Evolutionary conservation across 2,888 invertebrate genomes (phyloP).

Genomic region (Microchrysa polita): DNA sequence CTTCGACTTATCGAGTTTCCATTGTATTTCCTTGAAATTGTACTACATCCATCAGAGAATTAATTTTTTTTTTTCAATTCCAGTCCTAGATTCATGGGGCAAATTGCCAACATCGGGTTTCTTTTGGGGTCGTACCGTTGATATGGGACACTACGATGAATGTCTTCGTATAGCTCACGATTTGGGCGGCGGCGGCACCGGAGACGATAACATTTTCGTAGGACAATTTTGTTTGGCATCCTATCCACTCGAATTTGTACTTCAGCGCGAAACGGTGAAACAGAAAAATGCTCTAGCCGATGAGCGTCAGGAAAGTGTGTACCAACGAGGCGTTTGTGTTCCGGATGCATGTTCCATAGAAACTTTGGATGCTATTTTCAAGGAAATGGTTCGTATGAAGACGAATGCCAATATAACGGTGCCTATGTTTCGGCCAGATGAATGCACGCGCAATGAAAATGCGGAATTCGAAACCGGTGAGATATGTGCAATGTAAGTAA

Average conservation of each 20-base stretch:
- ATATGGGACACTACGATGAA: conserved; percentile 65
- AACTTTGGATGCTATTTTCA: conserved; percentile 55
- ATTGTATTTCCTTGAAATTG: too few species aligned
- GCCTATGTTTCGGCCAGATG: conserved; percentile 55
- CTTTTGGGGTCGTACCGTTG: conserved; percentile 62
- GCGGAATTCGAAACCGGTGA: background rate
- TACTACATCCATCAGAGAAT: too few species aligned
- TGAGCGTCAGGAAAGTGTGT: background rate
- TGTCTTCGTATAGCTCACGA: conserved; percentile 60
- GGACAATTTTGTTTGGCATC: conserved; percentile 64
- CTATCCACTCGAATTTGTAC: conserved; percentile 55
- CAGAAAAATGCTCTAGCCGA: conserved; percentile 47
- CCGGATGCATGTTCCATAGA: conserved; percentile 58
- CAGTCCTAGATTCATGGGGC: conserved; percentile 66
- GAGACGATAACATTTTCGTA: conserved; percentile 54
- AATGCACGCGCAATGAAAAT: background rate
- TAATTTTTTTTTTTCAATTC: conserved; percentile 39
- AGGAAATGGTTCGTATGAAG: conserved; percentile 53
- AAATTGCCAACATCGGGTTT: conserved; percentile 62
- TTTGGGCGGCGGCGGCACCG: conserved; percentile 53
- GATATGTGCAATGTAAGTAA: conserved; percentile 21
- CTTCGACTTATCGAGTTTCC: too few species aligned
- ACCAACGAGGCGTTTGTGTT: conserved; percentile 58
- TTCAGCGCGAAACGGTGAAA: conserved; percentile 40
- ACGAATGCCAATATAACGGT: conserved; percentile 44